Evolutionary conservation across 1,140 invertebrate genomes (phyloP).

Genomic region (Rhizoglyphus robini): DNA sequence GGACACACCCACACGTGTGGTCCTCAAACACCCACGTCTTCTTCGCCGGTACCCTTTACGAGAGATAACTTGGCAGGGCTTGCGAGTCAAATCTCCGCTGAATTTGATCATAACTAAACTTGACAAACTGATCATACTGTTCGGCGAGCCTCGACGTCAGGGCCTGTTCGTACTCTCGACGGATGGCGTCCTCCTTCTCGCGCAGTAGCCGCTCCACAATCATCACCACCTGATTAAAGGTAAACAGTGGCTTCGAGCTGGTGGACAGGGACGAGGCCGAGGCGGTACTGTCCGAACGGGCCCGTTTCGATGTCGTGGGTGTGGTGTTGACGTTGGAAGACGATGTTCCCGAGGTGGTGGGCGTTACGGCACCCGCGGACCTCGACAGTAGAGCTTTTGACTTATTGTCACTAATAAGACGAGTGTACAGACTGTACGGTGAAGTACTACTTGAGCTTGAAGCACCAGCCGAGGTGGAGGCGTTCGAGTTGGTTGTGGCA

Average conservation of each 20-base stretch:
- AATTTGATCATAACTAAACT: constrained; percentile 93
- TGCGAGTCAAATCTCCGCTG: constrained; percentile 61
- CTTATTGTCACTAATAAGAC: not conserved
- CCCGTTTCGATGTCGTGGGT: not conserved
- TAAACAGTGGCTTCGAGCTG: constrained; percentile 66
- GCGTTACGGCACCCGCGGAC: not conserved
- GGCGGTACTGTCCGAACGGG: not conserved
- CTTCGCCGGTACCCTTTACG: too few species aligned
- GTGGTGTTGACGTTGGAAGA: not conserved
- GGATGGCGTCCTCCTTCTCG: constrained; percentile 75
- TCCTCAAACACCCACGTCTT: too few species aligned
- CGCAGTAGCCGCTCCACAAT: constrained; percentile 89
- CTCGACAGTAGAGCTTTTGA: not conserved
- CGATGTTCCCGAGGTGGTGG: not conserved
- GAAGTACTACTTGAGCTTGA: not conserved
- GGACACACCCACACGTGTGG: too few species aligned
- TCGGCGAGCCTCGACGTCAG: constrained; percentile 75
- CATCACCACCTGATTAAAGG: constrained; percentile 84
- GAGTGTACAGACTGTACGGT: not conserved
- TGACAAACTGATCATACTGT: constrained; percentile 93
- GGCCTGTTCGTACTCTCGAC: constrained; percentile 83
- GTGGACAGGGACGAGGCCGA: constrained; percentile 34
- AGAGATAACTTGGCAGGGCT: constrained; percentile 25
- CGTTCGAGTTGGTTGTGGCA: not conserved
- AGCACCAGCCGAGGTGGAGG: not conserved